phyloP scores from a whole-genome alignment of 2,888 invertebrate genomes.

The Luperina testacea region DNA sequence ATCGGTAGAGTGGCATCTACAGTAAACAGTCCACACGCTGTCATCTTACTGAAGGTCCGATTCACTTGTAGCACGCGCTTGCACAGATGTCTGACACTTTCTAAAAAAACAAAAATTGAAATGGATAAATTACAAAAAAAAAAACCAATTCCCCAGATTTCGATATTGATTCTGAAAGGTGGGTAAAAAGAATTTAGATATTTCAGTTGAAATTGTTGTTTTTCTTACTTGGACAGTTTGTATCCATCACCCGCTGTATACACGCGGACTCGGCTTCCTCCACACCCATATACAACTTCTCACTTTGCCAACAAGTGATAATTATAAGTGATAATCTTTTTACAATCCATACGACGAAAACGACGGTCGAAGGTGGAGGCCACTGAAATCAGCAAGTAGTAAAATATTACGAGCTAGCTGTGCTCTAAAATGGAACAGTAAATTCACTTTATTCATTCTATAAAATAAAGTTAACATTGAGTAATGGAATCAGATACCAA shows the following conservation, averaged over 20 bases:
- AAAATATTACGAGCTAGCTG: neutral
- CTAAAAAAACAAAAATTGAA: too few relatives aligned
- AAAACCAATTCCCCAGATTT: too few relatives aligned
- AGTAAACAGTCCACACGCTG: conserved; percentile 20
- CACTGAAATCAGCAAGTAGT: neutral
- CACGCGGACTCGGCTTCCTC: conserved; percentile 12
- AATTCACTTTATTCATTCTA: neutral
- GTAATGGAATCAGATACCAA: neutral
- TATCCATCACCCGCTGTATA: conserved; percentile 8
- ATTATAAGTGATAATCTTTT: neutral
- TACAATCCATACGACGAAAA: neutral
- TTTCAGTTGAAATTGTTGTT: neutral
- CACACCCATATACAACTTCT: conserved; percentile 11
- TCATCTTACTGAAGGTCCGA: conserved; percentile 26
- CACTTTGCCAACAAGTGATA: conserved; percentile 11
- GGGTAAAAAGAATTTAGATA: neutral
- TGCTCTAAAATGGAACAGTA: neutral
- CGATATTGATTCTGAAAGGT: too few relatives aligned
- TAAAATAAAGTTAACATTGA: neutral
- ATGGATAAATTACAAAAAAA: neutral
- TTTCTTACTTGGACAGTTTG: neutral
- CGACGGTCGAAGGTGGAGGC: rapidly evolving
- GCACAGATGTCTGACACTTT: too few relatives aligned
- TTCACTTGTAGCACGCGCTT: conserved; percentile 7
- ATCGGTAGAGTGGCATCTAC: conserved; percentile 27